Percentiles rank a stretch among this genome's conserved stretches.
These are phyloP conservation scores for Heteromurus nitidus DNA, from an alignment of 2,888 invertebrate genomes.

Conservation along the genomic window DNA sequence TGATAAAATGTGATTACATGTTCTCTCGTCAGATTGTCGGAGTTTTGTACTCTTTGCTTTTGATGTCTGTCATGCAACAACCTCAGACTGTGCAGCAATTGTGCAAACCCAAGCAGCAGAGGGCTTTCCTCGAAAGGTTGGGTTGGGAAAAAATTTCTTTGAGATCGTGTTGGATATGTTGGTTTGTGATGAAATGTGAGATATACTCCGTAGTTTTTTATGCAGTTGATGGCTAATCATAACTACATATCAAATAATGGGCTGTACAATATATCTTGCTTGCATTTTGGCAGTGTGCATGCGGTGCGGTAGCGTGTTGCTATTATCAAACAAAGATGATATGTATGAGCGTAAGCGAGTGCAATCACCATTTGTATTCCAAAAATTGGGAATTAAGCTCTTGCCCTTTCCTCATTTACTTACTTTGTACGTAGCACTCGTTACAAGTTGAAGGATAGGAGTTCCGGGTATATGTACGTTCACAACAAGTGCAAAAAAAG, in stretches of 20 bases:
- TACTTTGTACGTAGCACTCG: background rate
- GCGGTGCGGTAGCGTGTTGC: background rate
- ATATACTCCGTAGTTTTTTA: constrained; percentile 30
- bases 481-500: too few relatives aligned
- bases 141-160: too few relatives aligned
- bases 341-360: background rate
- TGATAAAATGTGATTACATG: constrained; percentile 37
- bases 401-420: background rate
- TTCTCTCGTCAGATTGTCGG: background rate
- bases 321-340: background rate
- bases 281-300: background rate
- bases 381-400: constrained; percentile 31
- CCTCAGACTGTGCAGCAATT: background rate
- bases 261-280: constrained; percentile 20
- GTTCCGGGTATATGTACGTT: constrained; percentile 35
- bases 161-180: too few relatives aligned
- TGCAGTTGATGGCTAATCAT: constrained; percentile 26
- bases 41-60: background rate
- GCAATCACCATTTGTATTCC: too few relatives aligned
- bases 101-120: background rate
- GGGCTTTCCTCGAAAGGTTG: background rate
- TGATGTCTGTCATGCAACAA: background rate
- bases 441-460: background rate
- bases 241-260: background rate
- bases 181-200: constrained; percentile 19